phyloP scores from a whole-genome alignment of 2,797 vertebrate genomes.

The Columba guinea region DNA sequence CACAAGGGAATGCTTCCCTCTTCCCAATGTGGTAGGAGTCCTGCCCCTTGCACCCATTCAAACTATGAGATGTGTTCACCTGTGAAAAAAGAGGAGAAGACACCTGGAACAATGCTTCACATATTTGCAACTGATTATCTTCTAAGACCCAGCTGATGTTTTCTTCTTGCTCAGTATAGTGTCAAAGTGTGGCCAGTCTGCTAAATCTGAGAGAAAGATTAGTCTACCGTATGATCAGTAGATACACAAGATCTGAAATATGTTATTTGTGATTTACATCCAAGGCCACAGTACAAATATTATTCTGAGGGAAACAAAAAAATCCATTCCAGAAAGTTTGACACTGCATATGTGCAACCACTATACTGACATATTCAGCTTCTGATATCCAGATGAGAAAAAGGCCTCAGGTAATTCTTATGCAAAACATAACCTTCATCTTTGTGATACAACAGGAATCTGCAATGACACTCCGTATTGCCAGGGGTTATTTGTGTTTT shows the following conservation, averaged over 20 bases:
- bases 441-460: conserved; percentile 15
- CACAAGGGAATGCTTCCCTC: not conserved
- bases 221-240: not conserved
- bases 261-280: not conserved
- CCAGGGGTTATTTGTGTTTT: conserved; percentile 34
- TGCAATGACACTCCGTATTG: not conserved
- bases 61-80: not conserved
- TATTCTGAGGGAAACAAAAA: not conserved
- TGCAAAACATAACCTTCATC: conserved; percentile 2
- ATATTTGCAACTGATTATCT: not conserved
- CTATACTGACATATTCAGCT: not conserved
- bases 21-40: not conserved
- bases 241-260: not conserved
- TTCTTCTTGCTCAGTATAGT: not conserved
- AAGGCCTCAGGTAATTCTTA: conserved; percentile 1
- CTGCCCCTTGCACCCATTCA: accelerated
- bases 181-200: not conserved
- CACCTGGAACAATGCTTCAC: accelerated
- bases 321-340: not conserved
- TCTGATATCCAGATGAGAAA: conserved; percentile 24
- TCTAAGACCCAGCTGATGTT: not conserved
- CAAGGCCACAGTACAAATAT: not conserved
- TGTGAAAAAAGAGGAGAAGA: not conserved
- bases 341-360: not conserved
- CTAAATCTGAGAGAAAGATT: not conserved